Conservation (phyloP, 2,113 vertebrate genomes). For the Typhlomys cinereus region DNA sequence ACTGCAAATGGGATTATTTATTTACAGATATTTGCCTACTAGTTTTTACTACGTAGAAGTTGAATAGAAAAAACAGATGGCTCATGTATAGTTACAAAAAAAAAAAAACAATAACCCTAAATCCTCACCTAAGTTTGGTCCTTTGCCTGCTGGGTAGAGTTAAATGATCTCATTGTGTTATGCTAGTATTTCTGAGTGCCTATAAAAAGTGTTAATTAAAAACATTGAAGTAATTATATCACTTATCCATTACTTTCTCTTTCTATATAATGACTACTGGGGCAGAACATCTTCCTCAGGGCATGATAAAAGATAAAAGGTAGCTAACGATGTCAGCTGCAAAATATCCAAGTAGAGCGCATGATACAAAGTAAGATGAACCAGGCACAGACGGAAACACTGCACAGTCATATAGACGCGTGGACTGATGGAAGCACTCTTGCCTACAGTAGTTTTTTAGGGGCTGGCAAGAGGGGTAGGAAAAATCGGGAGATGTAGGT, state of each 20-base stretch:
- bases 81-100: neutral
- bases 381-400: neutral
- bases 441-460: neutral
- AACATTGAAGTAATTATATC: conserved; percentile 57
- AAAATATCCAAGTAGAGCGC: neutral
- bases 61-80: neutral
- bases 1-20: conserved; percentile 29
- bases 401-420: neutral
- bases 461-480: neutral
- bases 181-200: conserved; percentile 32
- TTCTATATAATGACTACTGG: conserved; percentile 10
- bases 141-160: neutral
- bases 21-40: neutral
- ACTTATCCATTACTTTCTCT: conserved; percentile 29
- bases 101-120: neutral
- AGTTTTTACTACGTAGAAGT: neutral
- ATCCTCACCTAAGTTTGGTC: neutral
- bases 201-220: conserved; percentile 58
- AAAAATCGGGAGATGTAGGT: neutral
- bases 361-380: neutral
- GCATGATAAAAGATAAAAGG: conserved; percentile 43
- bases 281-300: neutral
- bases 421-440: neutral
- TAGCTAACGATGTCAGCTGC: neutral
- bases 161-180: conserved; percentile 14